A percentile compares a stretch with the other conserved stretches of the same genome.
These are phyloP conservation scores for Callyntrura guangdongensis DNA, from an alignment of 2,888 invertebrate genomes.

Conservation along the genomic window DNA sequence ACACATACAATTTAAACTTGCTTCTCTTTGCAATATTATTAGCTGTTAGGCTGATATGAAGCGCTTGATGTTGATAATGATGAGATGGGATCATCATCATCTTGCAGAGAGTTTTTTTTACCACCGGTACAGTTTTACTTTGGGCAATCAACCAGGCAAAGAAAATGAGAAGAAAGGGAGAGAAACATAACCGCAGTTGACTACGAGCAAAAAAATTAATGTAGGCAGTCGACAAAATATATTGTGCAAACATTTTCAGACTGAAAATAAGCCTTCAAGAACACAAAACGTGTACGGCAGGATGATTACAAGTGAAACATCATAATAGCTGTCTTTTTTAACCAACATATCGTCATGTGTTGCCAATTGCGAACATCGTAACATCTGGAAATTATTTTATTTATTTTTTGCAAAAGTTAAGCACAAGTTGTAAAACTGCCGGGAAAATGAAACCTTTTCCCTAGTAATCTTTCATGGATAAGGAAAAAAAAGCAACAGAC, in stretches of 20 bases:
- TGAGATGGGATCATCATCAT: neutral
- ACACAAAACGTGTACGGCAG: no score
- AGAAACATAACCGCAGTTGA: constrained; percentile 27
- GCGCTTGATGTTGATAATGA: neutral
- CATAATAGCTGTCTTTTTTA: neutral
- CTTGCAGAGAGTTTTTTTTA: neutral
- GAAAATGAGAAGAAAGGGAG: neutral
- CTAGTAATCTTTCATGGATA: constrained; percentile 7
- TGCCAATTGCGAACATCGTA: no score
- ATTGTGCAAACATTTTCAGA: neutral
- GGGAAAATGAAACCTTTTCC: no score
- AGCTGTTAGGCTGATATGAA: constrained; percentile 12
- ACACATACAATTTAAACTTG: constrained; percentile 48
- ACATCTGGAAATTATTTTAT: constrained; percentile 26
- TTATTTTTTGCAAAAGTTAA: constrained; percentile 17
- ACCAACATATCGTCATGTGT: neutral
- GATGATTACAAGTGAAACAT: neutral
- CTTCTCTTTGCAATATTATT: constrained; percentile 14
- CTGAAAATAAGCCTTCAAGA: constrained; percentile 31
- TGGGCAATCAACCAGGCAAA: constrained; percentile 47
- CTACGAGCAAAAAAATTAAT: neutral
- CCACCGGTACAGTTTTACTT: constrained; percentile 56
- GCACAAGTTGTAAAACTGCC: no score
- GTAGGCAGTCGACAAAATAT: no score
- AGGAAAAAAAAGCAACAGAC: neutral